phyloP scores from a whole-genome alignment of 1,140 invertebrate genomes.

The Drosophila neocordata region DNA sequence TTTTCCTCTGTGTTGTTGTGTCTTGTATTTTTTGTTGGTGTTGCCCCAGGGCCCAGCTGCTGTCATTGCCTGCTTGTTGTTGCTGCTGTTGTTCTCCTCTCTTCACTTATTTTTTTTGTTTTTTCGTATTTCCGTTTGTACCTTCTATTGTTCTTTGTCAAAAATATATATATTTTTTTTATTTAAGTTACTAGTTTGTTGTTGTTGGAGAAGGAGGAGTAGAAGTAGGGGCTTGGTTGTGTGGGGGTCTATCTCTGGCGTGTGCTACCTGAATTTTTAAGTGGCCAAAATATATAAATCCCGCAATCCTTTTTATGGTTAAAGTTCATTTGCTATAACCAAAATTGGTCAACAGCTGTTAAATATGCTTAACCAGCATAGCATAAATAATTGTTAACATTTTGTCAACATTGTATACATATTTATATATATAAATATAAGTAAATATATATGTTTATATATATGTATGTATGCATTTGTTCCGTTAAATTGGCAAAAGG shows the following conservation, averaged over 20 bases:
- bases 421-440: neutral
- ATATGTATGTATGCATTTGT: conserved; percentile 25
- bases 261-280: conserved; percentile 65
- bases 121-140: conserved; percentile 69
- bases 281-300: conserved; percentile 48
- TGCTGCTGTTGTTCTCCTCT: conserved; percentile 24
- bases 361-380: conserved; percentile 20
- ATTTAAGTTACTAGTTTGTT: conserved; percentile 47
- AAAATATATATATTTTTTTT: conserved; percentile 47
- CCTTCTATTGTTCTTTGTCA: conserved; percentile 68
- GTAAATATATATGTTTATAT: conserved; percentile 16
- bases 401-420: conserved; percentile 15
- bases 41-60: conserved; percentile 26
- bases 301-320: conserved; percentile 69
- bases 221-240: neutral
- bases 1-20: too few species aligned
- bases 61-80: conserved; percentile 44
- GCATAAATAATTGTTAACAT: conserved; percentile 12
- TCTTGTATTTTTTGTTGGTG: conserved; percentile 10
- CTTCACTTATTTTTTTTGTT: conserved; percentile 37
- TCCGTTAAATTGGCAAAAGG: conserved; percentile 52
- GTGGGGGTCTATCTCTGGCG: conserved; percentile 21
- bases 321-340: conserved; percentile 17
- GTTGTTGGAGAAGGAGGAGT: conserved; percentile 8
- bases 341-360: conserved; percentile 71